phyloP scores from a whole-genome alignment of 2,113 vertebrate species.

The Heterocephalus glaber region DNA sequence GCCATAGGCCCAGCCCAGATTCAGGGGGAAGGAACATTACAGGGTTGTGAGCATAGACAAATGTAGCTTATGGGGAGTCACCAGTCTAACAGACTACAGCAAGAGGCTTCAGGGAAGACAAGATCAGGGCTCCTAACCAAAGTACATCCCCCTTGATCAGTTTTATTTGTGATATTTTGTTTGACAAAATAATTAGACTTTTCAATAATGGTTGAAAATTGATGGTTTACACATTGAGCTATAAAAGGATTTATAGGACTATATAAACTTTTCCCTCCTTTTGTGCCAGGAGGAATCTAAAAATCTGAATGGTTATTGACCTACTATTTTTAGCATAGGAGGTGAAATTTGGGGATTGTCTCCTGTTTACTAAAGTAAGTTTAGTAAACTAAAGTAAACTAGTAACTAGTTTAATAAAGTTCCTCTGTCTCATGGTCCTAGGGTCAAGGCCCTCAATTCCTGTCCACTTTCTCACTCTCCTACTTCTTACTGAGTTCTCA shows the following conservation, averaged over 20 bases:
- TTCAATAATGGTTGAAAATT: constrained; percentile 3
- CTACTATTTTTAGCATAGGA: too few species aligned
- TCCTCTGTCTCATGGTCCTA: neutral
- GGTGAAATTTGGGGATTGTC: too few species aligned
- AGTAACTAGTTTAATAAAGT: too few species aligned
- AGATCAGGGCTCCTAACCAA: neutral
- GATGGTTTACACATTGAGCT: neutral
- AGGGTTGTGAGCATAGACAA: neutral
- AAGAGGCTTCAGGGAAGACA: neutral
- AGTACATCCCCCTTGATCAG: neutral
- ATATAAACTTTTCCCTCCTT: neutral
- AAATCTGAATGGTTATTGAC: neutral
- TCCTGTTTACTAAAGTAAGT: too few species aligned
- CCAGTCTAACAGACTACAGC: neutral
- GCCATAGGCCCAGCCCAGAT: neutral
- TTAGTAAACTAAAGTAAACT: too few species aligned
- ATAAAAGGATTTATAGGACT: neutral
- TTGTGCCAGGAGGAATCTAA: neutral
- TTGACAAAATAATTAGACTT: constrained; percentile 36
- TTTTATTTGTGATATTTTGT: constrained; percentile 8
- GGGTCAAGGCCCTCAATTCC: neutral
- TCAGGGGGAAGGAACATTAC: neutral
- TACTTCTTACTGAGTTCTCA: neutral
- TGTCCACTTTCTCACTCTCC: neutral
- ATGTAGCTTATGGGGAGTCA: neutral